Conservation (phyloP, 2,113 vertebrate species). For the Colinus virginianus region DNA sequence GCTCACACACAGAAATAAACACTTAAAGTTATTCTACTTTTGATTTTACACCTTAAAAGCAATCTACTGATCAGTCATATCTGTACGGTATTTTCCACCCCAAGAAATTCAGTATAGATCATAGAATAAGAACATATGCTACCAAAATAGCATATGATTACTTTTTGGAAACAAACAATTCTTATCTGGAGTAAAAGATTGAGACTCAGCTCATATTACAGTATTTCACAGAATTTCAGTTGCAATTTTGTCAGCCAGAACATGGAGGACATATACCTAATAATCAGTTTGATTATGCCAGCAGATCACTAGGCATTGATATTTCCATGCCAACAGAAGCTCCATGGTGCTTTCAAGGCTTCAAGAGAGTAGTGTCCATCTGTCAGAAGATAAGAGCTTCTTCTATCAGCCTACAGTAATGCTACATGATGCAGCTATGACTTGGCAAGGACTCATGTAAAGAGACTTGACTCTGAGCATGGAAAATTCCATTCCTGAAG, state of each 20-base stretch:
- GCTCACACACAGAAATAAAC: neutral
- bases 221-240: neutral
- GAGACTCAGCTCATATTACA: neutral
- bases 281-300: neutral
- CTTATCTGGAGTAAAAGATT: neutral
- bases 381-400: neutral
- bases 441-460: rapidly evolving
- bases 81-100: neutral
- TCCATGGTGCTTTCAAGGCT: neutral
- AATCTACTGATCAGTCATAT: neutral
- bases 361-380: neutral
- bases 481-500: neutral
- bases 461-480: neutral
- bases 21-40: neutral
- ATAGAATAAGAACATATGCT: conserved; percentile 20
- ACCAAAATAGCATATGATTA: neutral
- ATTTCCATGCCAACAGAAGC: neutral
- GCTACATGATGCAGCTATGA: rapidly evolving
- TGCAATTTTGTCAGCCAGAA: neutral
- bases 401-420: neutral
- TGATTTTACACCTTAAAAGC: neutral
- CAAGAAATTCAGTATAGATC: conserved; percentile 3
- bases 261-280: rapidly evolving
- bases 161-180: neutral
- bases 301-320: rapidly evolving